These are phyloP conservation scores for Anisognathus igniventris DNA, from an alignment of 2,797 vertebrate genomes.

Conservation along the genomic window DNA sequence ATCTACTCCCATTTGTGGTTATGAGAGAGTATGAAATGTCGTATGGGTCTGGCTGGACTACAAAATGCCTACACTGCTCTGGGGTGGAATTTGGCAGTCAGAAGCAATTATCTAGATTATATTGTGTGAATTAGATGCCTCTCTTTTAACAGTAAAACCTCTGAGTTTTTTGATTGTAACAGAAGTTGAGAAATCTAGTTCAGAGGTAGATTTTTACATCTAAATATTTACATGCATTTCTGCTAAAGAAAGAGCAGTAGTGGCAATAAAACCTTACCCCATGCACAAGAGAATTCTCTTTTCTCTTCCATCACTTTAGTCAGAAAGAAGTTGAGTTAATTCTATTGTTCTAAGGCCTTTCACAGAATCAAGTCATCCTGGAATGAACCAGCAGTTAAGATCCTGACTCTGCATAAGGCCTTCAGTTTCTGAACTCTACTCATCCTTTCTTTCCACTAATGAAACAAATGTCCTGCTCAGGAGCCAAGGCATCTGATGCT, in stretches of 20 bases:
- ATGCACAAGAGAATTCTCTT: not conserved
- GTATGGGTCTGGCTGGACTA: not conserved
- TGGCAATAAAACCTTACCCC: accelerated
- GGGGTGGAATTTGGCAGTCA: not conserved
- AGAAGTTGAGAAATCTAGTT: not conserved
- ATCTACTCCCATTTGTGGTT: not conserved
- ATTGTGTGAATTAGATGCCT: not conserved
- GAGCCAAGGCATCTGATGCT: not conserved
- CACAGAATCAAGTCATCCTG: not conserved
- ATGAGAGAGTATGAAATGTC: not conserved
- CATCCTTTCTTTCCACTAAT: not conserved
- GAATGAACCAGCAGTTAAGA: not conserved
- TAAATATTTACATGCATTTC: not conserved
- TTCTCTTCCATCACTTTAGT: not conserved
- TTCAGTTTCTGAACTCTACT: not conserved
- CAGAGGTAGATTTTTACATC: not conserved
- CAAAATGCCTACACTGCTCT: not conserved
- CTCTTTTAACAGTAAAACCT: not conserved
- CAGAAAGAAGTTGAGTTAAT: not conserved
- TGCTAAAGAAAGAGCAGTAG: not conserved
- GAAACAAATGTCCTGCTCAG: not conserved
- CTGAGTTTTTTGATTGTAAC: not conserved
- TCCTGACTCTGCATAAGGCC: accelerated
- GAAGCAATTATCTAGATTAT: not conserved
- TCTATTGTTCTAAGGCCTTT: not conserved